Evolutionary conservation across 2,888 invertebrate genomes (phyloP), one percentile per base, ranked within the genome.

Genomic region (Andrena marginata): DNA sequence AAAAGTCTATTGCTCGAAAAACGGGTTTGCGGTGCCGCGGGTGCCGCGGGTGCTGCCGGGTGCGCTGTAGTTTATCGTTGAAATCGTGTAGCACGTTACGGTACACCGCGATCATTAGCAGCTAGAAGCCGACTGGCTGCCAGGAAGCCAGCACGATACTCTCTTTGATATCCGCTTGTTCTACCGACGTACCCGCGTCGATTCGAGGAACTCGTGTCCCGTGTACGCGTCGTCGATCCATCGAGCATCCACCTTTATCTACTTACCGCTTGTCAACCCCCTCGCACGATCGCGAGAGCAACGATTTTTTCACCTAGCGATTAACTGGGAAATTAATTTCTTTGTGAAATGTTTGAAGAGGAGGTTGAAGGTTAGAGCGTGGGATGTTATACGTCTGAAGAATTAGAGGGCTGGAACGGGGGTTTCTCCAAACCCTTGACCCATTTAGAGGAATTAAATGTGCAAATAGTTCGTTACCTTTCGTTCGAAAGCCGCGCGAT

Each of bases 51-150:
- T 82, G 86, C 79, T 77, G 84, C 74, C 80, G 86, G 82, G 80
- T 85, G 78, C 86, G 70, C 75, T 82, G 86, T 86, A 80, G 86
- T 88, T 88, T 89, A 88, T 89, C 87, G 88, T 87, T 77, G 84
- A 85, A 87, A 87, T 89, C 88, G 87, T 89, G 89, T 87, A 89
- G 84, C 87, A 78, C 85, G 89, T 90, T 89, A 90, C 90, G 90
- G 89, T 90, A 90, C 87, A 90, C 89, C 80, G 85, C 80, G 89
- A 89, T 90, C 89, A 90, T 89, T 90, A 89, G 89, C 90, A 88
- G 89, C 88, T 88, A 87, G 89, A 86, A 85, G 81, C 84, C 76
- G 89, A 80, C 81, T 78, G 85, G 74, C 87, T 75, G 83, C 83
- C 84, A 78, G 84, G 83, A 87, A 85, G 85, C 80, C 85, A 79